A percentile compares a stretch with the other conserved stretches of the same genome.
phyloP scores from a whole-genome alignment of 2,888 invertebrate genomes.

The Seira sanloemensis region DNA sequence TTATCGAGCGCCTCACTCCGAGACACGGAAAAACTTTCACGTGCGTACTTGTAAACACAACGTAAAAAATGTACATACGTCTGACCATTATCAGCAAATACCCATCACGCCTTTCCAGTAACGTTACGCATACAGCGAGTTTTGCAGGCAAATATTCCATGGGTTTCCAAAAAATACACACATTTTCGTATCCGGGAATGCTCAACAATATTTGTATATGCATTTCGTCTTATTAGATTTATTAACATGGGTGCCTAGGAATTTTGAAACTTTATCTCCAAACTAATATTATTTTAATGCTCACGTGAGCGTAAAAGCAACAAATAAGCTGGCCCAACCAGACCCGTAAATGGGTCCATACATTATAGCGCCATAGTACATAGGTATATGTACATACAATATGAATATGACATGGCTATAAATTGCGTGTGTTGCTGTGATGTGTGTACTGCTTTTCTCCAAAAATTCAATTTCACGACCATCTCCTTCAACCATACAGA shows the following conservation, averaged over 20 bases:
- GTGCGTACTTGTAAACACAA: no score
- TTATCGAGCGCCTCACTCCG: neutral
- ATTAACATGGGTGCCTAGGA: no score
- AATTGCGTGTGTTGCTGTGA: no score
- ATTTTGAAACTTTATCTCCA: neutral
- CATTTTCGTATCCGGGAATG: no score
- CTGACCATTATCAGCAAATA: neutral
- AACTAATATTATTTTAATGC: neutral
- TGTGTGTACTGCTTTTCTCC: neutral
- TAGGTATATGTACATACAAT: neutral
- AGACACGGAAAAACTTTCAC: neutral
- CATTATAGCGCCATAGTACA: neutral
- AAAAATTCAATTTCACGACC: conserved; percentile 40
- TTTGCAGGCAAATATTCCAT: neutral
- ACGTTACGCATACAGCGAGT: neutral
- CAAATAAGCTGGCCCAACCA: neutral
- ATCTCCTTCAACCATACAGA: conserved; percentile 7
- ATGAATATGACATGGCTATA: no score
- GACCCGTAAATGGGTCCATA: neutral
- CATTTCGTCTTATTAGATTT: no score
- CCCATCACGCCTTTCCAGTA: neutral
- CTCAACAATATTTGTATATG: no score
- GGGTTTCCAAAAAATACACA: no score
- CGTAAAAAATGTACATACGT: neutral
- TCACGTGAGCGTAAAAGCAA: neutral